Base-by-base conservation (phyloP, 1,140 invertebrate species). In the Augochlora pura region DNA sequence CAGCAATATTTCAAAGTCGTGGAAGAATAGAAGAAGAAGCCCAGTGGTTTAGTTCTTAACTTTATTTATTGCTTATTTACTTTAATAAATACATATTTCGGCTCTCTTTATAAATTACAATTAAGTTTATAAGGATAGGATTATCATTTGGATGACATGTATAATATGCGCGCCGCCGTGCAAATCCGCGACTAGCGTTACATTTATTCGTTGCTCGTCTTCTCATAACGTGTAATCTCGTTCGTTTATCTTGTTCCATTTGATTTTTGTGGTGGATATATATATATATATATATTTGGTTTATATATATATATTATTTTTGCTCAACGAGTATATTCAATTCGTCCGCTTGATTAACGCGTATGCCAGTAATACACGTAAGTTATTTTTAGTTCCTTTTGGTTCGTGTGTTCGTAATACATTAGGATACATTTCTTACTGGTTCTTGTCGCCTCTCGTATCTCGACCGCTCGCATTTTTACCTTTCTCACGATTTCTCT, bases 21-120 rank as follows among this genome's bases (percentile, higher is more conserved):
- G 32, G 32, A 32, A 32, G 32, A 32, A 2, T 4, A 4, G 32
- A 32, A 16, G n/a, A 46, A 77, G 9, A 39, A 76, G n/a, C 18
- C 18, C 38, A 0, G 38, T 14, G 4, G 46, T 78, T 84, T 80
- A 83, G 65, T 87, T 89, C 88, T 90, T 90, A 89, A 88, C 80
- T 91, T 91, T 90, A 90, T 92, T 93, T 92, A 92, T 92, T 93
- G 91, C 91, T 93, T 92, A 93, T 92, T 93, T 92, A 93, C 88
- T 92, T 92, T 93, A 93, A 93, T 93, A 92, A 93, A 93, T 93
- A 93, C 92, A 92, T 93, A 91, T 91, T 91, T 92, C 91, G 89
- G 87, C 91, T 91, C 86, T 91, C 88, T 93, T 93, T 92, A 93
- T 93, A 93, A 92, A 92, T 92, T 92, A 92, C 81, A 92, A 92